Evolutionary conservation across 2,888 invertebrate species (phyloP).

Genomic region (Cryptosula pallasiana): DNA sequence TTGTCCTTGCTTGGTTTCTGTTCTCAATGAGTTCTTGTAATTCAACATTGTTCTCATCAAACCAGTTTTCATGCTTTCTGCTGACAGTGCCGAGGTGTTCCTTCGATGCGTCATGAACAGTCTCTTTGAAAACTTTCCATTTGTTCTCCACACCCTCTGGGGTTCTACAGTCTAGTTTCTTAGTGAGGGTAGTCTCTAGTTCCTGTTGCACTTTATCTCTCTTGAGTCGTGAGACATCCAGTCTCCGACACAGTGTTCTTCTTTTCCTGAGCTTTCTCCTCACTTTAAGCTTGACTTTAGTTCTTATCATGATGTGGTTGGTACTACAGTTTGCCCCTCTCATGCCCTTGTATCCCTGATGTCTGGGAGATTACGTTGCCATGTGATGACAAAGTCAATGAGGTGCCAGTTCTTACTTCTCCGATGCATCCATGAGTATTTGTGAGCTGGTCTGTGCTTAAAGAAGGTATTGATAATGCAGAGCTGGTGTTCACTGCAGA

Average conservation of each 20-base stretch:
- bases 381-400: neutral
- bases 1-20: neutral
- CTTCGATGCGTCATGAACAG: constrained; percentile 1
- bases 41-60: neutral
- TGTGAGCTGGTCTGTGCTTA: neutral
- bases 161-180: neutral
- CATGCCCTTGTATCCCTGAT: neutral
- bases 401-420: neutral
- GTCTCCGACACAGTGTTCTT: neutral
- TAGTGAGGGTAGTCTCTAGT: neutral
- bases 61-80: neutral
- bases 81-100: constrained; percentile 2
- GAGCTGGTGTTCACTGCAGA: too few relatives aligned
- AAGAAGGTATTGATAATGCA: constrained; percentile 25
- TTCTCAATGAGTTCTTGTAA: neutral
- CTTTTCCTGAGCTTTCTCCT: neutral
- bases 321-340: constrained; percentile 24
- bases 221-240: constrained; percentile 10
- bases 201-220: neutral
- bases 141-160: neutral
- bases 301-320: constrained; percentile 21
- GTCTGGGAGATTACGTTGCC: constrained; percentile 3
- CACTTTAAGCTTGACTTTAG: constrained; percentile 4
- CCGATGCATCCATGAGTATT: constrained; percentile 8
- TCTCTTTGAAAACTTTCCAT: constrained; percentile 2